A percentile compares a stretch with the other conserved stretches of the same genome.
Evolutionary conservation across 1,140 invertebrate genomes (phyloP).

Genomic region (Trachymyrmex septentrionalis): DNA sequence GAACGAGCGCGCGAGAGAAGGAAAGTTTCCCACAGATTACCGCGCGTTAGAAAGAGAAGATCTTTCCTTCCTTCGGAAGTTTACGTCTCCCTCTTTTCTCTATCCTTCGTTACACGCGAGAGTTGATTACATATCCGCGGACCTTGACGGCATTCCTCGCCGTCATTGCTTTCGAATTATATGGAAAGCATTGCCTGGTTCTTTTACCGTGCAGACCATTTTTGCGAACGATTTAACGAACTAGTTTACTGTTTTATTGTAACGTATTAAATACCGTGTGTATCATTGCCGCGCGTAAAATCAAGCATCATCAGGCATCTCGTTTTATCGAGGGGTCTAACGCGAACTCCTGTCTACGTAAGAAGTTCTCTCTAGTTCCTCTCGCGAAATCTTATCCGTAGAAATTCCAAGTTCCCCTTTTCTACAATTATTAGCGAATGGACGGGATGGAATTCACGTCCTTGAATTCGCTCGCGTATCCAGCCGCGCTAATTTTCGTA

Average conservation of each 20-base stretch:
- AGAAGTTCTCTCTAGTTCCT: slow-evolving; percentile 5
- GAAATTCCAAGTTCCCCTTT: slow-evolving; percentile 36
- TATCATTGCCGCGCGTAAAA: slow-evolving; percentile 23
- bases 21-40: slow-evolving; percentile 65
- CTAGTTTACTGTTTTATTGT: slow-evolving; percentile 54
- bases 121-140: slow-evolving; percentile 38
- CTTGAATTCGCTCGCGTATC: slow-evolving; percentile 31
- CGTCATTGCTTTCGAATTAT: slow-evolving; percentile 61
- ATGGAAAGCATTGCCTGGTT: slow-evolving; percentile 41
- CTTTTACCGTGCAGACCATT: neutral
- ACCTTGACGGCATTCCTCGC: slow-evolving; percentile 29
- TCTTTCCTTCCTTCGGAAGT: slow-evolving; percentile 46
- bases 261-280: slow-evolving; percentile 42
- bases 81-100: slow-evolving; percentile 31
- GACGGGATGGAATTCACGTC: slow-evolving; percentile 36
- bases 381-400: slow-evolving; percentile 7
- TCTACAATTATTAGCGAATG: slow-evolving; percentile 45
- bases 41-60: slow-evolving; percentile 29
- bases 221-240: slow-evolving; percentile 37
- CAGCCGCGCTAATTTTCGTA: slow-evolving; percentile 46
- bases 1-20: slow-evolving; percentile 26
- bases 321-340: neutral
- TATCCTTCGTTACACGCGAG: slow-evolving; percentile 16
- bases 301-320: slow-evolving; percentile 45
- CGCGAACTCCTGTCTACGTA: neutral